Percentiles rank a stretch among this genome's conserved stretches.
Conservation (phyloP, 2,113 vertebrate genomes). For the Alectura lathami region DNA sequence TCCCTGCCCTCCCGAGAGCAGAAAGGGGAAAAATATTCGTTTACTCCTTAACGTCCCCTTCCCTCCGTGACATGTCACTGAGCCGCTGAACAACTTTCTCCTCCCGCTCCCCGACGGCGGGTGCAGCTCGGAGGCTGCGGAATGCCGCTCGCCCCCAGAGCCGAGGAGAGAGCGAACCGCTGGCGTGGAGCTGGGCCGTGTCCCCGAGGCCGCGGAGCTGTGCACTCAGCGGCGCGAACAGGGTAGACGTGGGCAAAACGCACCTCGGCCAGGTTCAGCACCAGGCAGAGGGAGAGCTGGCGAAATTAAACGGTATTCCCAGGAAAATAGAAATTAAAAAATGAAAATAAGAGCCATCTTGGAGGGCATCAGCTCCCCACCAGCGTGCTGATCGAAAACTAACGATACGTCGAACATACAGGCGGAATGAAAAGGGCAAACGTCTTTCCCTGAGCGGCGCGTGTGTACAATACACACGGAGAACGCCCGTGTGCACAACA, state of each 20-base stretch:
- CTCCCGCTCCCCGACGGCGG: background rate
- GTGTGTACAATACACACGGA: background rate
- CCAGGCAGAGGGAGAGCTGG: background rate
- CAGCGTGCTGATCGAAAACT: background rate
- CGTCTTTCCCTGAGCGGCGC: background rate
- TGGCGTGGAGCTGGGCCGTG: background rate
- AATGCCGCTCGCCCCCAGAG: background rate
- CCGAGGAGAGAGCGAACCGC: background rate
- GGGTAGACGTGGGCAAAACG: background rate
- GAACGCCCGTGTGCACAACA: background rate
- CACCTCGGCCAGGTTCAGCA: background rate
- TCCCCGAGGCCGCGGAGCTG: background rate
- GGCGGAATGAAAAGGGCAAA: background rate
- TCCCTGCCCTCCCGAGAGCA: background rate
- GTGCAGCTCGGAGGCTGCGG: background rate
- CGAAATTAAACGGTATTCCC: background rate
- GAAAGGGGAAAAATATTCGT: background rate
- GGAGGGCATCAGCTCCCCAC: no score
- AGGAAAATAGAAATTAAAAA: no score
- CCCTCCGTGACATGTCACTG: background rate
- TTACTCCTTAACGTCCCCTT: background rate
- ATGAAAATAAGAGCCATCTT: fast-evolving
- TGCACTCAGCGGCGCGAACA: background rate
- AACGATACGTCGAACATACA: background rate
- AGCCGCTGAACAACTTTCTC: background rate